Base-by-base conservation (phyloP, 1,140 invertebrate species). In the Lordiphosa collinella region DNA sequence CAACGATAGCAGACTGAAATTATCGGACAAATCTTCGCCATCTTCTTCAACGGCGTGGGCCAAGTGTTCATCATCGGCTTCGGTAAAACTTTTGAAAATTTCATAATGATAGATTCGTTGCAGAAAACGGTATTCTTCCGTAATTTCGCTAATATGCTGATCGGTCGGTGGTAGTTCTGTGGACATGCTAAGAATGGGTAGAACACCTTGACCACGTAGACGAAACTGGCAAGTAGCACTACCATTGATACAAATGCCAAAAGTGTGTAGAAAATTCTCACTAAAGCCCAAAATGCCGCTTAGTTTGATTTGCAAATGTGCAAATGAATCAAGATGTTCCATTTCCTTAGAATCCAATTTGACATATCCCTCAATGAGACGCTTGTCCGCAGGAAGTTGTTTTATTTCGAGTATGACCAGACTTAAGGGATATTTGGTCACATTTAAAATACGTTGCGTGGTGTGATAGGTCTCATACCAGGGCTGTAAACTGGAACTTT, bases 61-160 rank as follows among this genome's bases (percentile, higher is more conserved):
- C 3, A 5, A 0, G 3, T 32, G 10, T 1, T 80, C 80, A 5
- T 31, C 40, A 12, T 85, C 84, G 2, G 22, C 7, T 13, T 84
- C 73, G 7, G 80, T 87, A 9, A 88, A 72, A n/a, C 50, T 47
- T 44, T 82, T 76, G 13, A 88, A 88, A 11, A 63, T 67, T 29
- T 88, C 86, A 14, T 88, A 88, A 10, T 84, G 55, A 51, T 84
- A 88, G 3, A 88, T 80, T 3, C 32, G 49, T 11, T 73, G 80
- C 35, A 88, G 35, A 3, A 73, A 44, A 0, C 22, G 12, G 31
- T 88, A 88, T 44, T 88, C 86, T 14, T 76, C 58, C 6, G 55
- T 7, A 9, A 88, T 67, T 3, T 72, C 75, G 0, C 5, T 2
- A 0, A 6, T 4, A 8, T 49, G 58, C 2, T 66, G 47, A 1